Base-by-base conservation (phyloP, 2,888 invertebrate genomes). In the Mythimna albipuncta region DNA sequence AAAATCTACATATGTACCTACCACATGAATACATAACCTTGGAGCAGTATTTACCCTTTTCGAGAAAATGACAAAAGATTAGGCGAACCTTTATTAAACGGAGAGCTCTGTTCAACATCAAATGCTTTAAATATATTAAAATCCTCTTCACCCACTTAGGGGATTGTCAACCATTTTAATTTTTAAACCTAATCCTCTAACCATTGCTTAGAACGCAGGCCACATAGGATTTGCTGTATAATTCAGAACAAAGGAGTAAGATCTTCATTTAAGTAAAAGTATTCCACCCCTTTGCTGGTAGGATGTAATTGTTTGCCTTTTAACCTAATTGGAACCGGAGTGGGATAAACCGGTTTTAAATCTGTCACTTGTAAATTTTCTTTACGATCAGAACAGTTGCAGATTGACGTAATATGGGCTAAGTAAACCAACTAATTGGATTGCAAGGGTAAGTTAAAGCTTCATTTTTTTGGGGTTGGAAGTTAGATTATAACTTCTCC, bases 111-210 rank as follows among this genome's bases (percentile, higher is more conserved):
- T 69, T 64, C 21, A 47, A 11, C 55, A 47, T 61, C 41, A 69
- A 73, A 80, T 76, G 72, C 38, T 79, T 82, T 80, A 71, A 80
- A 84, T 77, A 63, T 82, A 72, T 84, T 84, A 70, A 79, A 73
- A 74, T 69, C 68, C 67, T 63, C 61, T 62, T 73, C 74, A 64
- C 65, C 64, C 71, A 71, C 77, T 84, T 78, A 78, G 6, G 44
- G 47, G 70, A 77, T 76, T 78, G 74, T 84, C 77, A 73, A 76
- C 83, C 71, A 66, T 84, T 84, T 84, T 66, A 81, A 83, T 83
- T 79, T 78, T 84, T 82, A 77, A 84, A 75, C 54, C 35, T 73
- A 71, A 70, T 69, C 55, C 70, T 41, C 26, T 35, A 70, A 73
- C 73, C 67, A 44, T 64, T 72, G 59, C 68, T 70, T 64, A 61